Evolutionary conservation across 2,113 vertebrate genomes (phyloP), one percentile per base, ranked within the genome.

Genomic region (Mesoclemmys tuberculata): DNA sequence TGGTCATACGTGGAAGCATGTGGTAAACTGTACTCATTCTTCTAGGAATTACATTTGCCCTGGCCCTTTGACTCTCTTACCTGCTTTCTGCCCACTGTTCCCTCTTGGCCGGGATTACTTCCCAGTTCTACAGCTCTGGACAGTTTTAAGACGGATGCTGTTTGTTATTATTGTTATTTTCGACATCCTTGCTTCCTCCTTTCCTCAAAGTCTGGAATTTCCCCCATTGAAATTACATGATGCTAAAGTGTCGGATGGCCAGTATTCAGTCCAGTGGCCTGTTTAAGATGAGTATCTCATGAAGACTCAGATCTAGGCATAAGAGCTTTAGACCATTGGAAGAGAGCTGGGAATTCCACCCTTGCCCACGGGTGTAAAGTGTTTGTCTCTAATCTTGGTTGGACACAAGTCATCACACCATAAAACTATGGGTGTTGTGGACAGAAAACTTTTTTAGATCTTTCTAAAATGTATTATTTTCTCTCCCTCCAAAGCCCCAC

Each of bases 291-390:
- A 82, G 4, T 29, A 49, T 4, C 2, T 41, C 12, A 4, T 26
- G 35, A 12, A 41, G 0, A n/a, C 26, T 78, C 41, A 11, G 35
- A 10, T n/a, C 35, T 0, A 38, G 52, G 29, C 35, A 24, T 51
- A 41, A 90, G 5, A 84, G 3, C 44, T 5, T 3, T 48, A 3
- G 0, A 0, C 38, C 2, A 0, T 0, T 2, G 55, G 19, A 12
- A 58, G 85, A 56, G 48, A 31, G 44, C 13, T 55, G 29, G 49
- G 64, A 8, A 24, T 24, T 83, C 87, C 54, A 21, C 58, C 46
- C 44, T 54, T 52, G 48, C 21, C 21, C 52, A 86, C 54, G 58
- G 56, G 9, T 22, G 1, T 38, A 87, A 93, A 19, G 74, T 48
- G 92, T 27, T 89, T 58, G 58, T 64, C 38, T 41, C 19, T 56